phyloP scores from a whole-genome alignment of 1,140 invertebrate species.

The Drosophila azteca region DNA sequence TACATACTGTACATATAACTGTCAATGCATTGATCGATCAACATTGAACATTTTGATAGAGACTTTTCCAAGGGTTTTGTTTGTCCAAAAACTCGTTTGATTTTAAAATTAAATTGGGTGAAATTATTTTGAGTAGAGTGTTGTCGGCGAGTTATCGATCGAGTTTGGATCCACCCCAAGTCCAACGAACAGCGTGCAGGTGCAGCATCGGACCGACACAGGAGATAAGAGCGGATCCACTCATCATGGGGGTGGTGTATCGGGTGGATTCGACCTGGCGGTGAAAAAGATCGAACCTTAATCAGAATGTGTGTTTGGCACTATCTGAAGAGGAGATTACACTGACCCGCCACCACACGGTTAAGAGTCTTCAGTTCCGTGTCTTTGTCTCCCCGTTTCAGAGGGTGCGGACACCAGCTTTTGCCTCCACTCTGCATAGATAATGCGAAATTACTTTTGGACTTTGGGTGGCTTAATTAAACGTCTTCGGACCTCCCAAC shows the following conservation, averaged over 20 bases:
- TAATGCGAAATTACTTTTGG: slow-evolving; percentile 24
- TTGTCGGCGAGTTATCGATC: too few relatives aligned
- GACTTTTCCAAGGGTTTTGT: slow-evolving; percentile 31
- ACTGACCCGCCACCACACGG: neutral
- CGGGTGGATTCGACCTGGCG: too few relatives aligned
- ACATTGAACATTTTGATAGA: slow-evolving; percentile 1
- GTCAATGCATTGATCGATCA: too few relatives aligned
- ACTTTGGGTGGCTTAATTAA: slow-evolving; percentile 51
- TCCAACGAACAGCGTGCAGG: slow-evolving; percentile 22
- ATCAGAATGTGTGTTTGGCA: neutral
- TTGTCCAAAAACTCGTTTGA: slow-evolving; percentile 1
- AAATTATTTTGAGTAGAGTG: neutral
- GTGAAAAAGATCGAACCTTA: neutral
- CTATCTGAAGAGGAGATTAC: slow-evolving; percentile 7
- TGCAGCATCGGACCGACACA: slow-evolving; percentile 24
- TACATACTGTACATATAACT: too few relatives aligned
- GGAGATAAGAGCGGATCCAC: neutral
- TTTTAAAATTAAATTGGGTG: slow-evolving; percentile 26
- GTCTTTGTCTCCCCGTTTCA: neutral
- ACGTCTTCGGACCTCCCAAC: neutral
- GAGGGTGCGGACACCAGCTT: neutral
- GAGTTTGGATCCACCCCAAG: slow-evolving; percentile 11
- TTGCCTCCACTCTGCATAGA: slow-evolving; percentile 29
- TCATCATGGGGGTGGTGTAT: too few relatives aligned
- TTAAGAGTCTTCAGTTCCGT: neutral